Percentiles rank a stretch among this genome's conserved stretches.
Evolutionary conservation across 2,113 vertebrate species (phyloP).

Genomic region (Mormoops blainvillei): DNA sequence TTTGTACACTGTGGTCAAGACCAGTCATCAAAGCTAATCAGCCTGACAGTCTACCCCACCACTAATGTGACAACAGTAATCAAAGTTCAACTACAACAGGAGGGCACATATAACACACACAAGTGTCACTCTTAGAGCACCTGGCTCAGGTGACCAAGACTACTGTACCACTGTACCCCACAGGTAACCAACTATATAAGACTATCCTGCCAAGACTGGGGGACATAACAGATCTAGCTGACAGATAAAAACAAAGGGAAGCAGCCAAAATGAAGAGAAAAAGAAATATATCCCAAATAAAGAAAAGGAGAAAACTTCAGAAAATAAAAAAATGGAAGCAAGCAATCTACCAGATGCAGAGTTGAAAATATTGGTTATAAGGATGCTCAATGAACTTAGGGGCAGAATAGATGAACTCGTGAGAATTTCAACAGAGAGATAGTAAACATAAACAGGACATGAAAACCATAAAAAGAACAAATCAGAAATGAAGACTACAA

Average conservation of each 20-base stretch:
- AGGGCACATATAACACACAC: background rate
- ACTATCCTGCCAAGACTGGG: background rate
- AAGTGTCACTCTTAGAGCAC: background rate
- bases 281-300: background rate
- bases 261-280: background rate
- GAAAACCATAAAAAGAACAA: background rate
- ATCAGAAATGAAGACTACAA: background rate
- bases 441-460: background rate
- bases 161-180: background rate
- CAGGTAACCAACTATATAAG: background rate
- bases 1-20: background rate
- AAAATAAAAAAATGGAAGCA: background rate
- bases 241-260: background rate
- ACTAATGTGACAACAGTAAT: background rate
- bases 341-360: background rate
- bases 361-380: background rate
- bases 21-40: background rate
- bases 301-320: background rate
- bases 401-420: background rate
- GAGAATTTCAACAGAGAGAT: background rate
- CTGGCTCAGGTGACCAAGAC: background rate
- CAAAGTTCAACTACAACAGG: background rate
- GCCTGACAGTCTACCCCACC: background rate
- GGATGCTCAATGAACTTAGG: background rate
- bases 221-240: background rate